Percentiles rank a stretch among this genome's conserved stretches.
Conservation (phyloP, 2,888 invertebrate genomes). For the Nomada ruficornis region DNA sequence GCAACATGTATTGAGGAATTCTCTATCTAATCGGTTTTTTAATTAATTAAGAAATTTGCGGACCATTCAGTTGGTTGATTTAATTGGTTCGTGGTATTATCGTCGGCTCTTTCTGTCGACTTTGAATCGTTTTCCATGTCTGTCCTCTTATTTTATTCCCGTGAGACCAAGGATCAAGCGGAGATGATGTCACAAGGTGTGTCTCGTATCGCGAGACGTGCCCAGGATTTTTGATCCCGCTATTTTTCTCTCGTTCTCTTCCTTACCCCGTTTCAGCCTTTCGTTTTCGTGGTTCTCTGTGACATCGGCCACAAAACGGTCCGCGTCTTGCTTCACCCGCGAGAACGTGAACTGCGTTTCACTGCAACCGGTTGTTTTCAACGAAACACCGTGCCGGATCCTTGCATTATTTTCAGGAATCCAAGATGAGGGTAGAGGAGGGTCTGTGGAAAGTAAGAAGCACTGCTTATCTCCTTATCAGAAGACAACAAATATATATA, state of each 20-base stretch:
- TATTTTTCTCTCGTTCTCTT: constrained; percentile 29
- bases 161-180: constrained; percentile 55
- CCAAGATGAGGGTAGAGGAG: constrained; percentile 2
- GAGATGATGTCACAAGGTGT: constrained; percentile 74
- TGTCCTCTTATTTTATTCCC: constrained; percentile 40
- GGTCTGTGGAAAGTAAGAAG: constrained; percentile 47
- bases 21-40: too few relatives aligned
- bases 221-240: constrained; percentile 60
- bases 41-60: not conserved
- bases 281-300: constrained; percentile 25
- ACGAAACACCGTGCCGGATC: constrained; percentile 15
- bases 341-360: constrained; percentile 56
- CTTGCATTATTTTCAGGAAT: constrained; percentile 38
- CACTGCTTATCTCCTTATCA: not conserved
- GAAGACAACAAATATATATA: not conserved
- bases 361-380: not conserved
- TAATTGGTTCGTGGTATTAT: not conserved
- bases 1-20: too few relatives aligned
- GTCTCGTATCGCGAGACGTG: constrained; percentile 69
- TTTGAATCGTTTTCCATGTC: constrained; percentile 6
- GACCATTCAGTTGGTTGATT: not conserved
- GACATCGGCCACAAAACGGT: constrained; percentile 23
- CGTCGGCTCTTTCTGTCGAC: not conserved
- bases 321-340: constrained; percentile 44
- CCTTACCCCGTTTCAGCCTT: constrained; percentile 1